These are phyloP conservation scores for Albula glossodonta DNA, from an alignment of 2,113 vertebrate genomes.

Conservation along the genomic window DNA sequence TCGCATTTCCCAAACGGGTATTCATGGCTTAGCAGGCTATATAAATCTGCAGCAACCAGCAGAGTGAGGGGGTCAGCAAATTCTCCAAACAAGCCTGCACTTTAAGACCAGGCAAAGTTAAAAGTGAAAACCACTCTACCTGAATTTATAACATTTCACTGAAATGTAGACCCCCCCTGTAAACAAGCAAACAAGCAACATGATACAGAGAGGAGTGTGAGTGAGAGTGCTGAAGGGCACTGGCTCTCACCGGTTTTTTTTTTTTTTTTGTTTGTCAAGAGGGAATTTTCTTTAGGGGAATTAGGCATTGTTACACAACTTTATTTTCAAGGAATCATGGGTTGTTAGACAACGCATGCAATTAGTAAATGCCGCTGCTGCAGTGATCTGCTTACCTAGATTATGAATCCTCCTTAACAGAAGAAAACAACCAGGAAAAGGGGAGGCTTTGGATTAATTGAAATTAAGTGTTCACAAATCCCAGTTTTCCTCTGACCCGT, in stretches of 20 bases:
- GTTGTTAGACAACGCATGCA: slow-evolving; percentile 29
- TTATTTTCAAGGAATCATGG: neutral
- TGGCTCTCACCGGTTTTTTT: neutral
- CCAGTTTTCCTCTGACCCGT: slow-evolving; percentile 64
- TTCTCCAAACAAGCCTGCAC: slow-evolving; percentile 47
- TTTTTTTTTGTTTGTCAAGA: neutral
- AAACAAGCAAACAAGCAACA: neutral
- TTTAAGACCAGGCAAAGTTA: slow-evolving; percentile 42
- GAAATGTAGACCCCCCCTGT: neutral
- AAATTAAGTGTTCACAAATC: slow-evolving; percentile 62
- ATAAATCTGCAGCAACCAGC: slow-evolving; percentile 58
- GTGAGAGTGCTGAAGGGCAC: neutral
- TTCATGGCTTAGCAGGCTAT: slow-evolving; percentile 59
- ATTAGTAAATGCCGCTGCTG: slow-evolving; percentile 27
- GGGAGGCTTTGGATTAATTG: slow-evolving; percentile 50
- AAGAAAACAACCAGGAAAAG: slow-evolving; percentile 54
- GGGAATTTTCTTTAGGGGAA: neutral
- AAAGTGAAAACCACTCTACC: slow-evolving; percentile 2
- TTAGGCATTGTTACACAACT: neutral
- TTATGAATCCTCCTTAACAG: slow-evolving; percentile 57
- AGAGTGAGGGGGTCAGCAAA: slow-evolving; percentile 56
- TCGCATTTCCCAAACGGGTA: slow-evolving; percentile 51
- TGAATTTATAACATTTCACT: neutral
- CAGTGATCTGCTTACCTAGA: slow-evolving; percentile 65
- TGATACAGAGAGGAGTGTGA: neutral